Percentiles rank a stretch among this genome's conserved stretches.
These are phyloP conservation scores for Myopa tessellatipennis DNA, from an alignment of 2,888 invertebrate species.

Conservation along the genomic window DNA sequence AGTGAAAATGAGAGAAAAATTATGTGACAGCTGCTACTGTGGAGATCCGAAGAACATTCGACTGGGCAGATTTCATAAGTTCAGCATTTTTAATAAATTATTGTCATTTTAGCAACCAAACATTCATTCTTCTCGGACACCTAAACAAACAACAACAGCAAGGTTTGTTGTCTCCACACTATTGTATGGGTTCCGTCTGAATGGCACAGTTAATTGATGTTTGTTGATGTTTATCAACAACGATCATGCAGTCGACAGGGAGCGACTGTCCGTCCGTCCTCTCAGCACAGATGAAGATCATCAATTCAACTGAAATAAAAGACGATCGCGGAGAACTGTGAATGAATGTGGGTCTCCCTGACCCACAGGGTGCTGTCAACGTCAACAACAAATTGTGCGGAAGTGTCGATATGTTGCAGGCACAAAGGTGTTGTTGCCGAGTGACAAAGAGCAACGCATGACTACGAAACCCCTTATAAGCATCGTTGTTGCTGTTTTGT, in stretches of 20 bases:
- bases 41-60: too few species aligned
- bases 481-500: too few species aligned
- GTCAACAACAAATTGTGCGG: background rate
- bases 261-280: background rate
- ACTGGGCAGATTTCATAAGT: too few species aligned
- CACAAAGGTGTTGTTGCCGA: background rate
- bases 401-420: background rate
- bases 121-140: too few species aligned
- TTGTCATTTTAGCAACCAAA: too few species aligned
- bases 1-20: too few species aligned
- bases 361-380: background rate
- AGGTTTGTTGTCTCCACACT: too few species aligned
- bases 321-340: background rate
- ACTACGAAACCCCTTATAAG: background rate
- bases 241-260: too few species aligned
- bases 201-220: constrained; percentile 22
- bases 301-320: background rate
- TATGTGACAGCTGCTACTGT: too few species aligned
- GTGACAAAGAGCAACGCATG: background rate
- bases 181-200: background rate
- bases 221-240: background rate
- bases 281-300: background rate
- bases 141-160: too few species aligned
- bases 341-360: background rate
- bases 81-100: too few species aligned